Base-by-base conservation (phyloP, 2,797 vertebrate genomes). In the Atherinosoma microstoma region DNA sequence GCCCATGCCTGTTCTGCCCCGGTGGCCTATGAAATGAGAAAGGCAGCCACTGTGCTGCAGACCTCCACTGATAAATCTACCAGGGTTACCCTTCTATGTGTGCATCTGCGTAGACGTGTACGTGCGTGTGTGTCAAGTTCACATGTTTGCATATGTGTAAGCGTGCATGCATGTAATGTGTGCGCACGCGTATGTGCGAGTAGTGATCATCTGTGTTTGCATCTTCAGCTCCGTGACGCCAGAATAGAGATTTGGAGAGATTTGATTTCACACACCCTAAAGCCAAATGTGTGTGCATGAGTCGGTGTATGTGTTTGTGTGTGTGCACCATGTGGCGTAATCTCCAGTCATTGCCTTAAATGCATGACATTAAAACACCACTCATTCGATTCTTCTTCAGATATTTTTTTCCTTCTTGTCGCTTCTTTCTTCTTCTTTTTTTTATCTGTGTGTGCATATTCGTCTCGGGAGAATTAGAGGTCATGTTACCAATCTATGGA, bases 21-120 rank as follows among this genome's bases (percentile, higher is more conserved):
- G 95, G 93, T 95, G 95, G 94, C 94, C 94, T 95, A 96, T 96
- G 94, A 96, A 96, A 96, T 95, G 94, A 96, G 95, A 96, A 96
- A 96, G 94, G 94, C 95, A 95, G 94, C 92, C 94, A 96, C 94
- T 96, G 95, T 96, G 94, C 92, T 94, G 92, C 92, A 94, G 93
- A 94, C 91, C 94, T 94, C 90, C 91, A 91, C 93, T 94, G 94
- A 95, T 95, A 95, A 95, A 95, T 95, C 93, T 95, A 93, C 87
- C 92, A 94, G 93, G 92, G 92, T 93, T 92, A 89, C 89, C 92
- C 92, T 90, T 94, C 90, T 84, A 77, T 84, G 84, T 90, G 90
- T 87, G 91, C 89, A 90, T 90, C 88, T 87, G 80, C 80, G 80
- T 79, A 83, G 64, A 54, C 67, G 71, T 79, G 76, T 76, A 3